These are phyloP conservation scores for Peromyscus californicus DNA, from an alignment of 2,113 vertebrate species.

Conservation along the genomic window DNA sequence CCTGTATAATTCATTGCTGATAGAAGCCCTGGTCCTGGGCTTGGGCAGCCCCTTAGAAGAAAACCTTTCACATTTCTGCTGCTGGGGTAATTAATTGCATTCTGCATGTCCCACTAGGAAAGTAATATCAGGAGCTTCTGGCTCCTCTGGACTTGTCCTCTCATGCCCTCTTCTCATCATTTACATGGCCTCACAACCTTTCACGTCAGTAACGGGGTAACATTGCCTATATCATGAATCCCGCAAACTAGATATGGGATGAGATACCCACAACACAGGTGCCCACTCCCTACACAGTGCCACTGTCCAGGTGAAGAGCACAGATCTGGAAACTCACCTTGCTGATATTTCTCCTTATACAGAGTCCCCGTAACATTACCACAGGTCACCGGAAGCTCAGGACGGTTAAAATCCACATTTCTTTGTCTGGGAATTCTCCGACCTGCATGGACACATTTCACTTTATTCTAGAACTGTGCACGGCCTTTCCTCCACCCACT, in stretches of 20 bases:
- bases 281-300: background rate
- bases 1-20: background rate
- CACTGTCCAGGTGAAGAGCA: too few relatives aligned
- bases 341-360: background rate
- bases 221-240: background rate
- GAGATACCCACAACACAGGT: background rate
- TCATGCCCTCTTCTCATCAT: background rate
- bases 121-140: too few relatives aligned
- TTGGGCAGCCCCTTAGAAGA: background rate
- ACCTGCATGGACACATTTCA: constrained; percentile 56
- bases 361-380: background rate
- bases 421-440: constrained; percentile 43
- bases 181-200: background rate
- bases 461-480: background rate
- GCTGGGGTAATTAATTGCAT: background rate
- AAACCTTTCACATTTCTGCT: background rate
- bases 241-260: background rate
- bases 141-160: background rate
- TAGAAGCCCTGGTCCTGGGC: background rate
- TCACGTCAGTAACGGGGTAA: background rate
- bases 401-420: background rate
- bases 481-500: background rate
- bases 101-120: background rate
- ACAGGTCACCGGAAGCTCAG: constrained; percentile 33
- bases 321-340: background rate